Evolutionary conservation across 2,888 invertebrate genomes (phyloP).

Genomic region (Trachelus stipa): DNA sequence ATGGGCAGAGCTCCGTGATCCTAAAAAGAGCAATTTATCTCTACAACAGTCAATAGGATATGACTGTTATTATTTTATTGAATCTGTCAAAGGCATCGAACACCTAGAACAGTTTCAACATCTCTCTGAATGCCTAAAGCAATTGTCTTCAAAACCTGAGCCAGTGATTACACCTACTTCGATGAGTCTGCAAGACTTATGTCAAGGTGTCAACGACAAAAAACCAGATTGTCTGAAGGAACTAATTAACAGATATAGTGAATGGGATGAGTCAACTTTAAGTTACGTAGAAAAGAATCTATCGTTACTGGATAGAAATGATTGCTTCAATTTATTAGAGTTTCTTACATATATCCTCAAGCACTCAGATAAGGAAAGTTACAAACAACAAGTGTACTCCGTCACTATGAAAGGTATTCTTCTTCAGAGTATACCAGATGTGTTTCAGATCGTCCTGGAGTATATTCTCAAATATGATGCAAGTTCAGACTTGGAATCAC

Average conservation of each 20-base stretch:
- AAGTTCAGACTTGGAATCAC: constrained; percentile 37
- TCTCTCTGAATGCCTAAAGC: constrained; percentile 45
- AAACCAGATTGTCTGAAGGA: constrained; percentile 40
- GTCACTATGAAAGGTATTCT: constrained; percentile 38
- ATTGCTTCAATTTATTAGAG: constrained; percentile 46
- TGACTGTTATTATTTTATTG: constrained; percentile 48
- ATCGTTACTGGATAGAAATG: constrained; percentile 37
- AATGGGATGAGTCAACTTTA: constrained; percentile 49
- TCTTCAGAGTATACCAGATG: constrained; percentile 32
- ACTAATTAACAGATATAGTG: constrained; percentile 43
- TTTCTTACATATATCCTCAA: constrained; percentile 41
- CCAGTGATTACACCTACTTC: constrained; percentile 17
- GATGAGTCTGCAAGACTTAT: constrained; percentile 44
- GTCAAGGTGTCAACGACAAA: constrained; percentile 32
- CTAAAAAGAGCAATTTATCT: constrained; percentile 42
- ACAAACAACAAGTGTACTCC: constrained; percentile 32
- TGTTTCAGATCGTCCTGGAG: constrained; percentile 44
- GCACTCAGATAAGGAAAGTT: constrained; percentile 31
- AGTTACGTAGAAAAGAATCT: constrained; percentile 35
- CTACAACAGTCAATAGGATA: constrained; percentile 55
- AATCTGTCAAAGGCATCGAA: constrained; percentile 34
- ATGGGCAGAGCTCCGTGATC: constrained; percentile 54
- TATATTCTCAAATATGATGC: constrained; percentile 48
- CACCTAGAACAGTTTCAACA: constrained; percentile 39
- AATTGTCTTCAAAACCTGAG: constrained; percentile 48